Base-by-base conservation (phyloP, 1,140 invertebrate genomes). In the Drosophila repletoides region DNA sequence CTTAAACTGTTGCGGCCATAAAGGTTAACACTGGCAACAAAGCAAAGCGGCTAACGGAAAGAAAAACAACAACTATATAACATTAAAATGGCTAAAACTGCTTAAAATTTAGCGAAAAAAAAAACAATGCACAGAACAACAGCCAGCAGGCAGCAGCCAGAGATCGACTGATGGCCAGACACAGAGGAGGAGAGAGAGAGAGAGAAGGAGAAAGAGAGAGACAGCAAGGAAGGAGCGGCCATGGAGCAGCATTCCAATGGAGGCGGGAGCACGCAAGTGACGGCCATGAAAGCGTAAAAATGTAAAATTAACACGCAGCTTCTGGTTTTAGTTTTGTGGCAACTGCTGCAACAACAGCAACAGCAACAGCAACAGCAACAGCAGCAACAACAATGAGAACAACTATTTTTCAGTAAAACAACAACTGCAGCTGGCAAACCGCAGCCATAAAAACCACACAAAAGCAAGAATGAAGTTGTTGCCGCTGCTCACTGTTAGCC, bases 381-480 rank as follows among this genome's bases (percentile, higher is more conserved):
- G 38, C 36, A 46, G 40, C 63, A 52, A 63, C 59, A 14, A 31
- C 49, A 46, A 64, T 56, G 59, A 58, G 63, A 33, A 31, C 28
- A 34, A 38, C 55, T 41, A 19, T 60, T 49, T 36, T 19, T 19
- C 7, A 24, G 12, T n/a, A 61, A 26, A 48, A 45, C 45, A 66
- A 52, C 46, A 67, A 53, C 38, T 60, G 64, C 64, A 63, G 66
- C 66, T 71, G 77, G 79, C 59, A 63, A 79, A 84, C 79, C 80
- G 59, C 80, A 75, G 81, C 80, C 75, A 84, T 80, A 84, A 84
- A 84, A 84, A 86, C 80, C 80, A 86, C 80, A 84, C 75, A 86
- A 84, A 84, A 86, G 75, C 81, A 84, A 86, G 75, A 84, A 86
- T 86, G 80, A 84, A 84, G 80, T 84, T 86, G 80, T 84, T 84